These are phyloP conservation scores for Lagria hirta DNA, from an alignment of 2,888 invertebrate genomes.

Conservation along the genomic window DNA sequence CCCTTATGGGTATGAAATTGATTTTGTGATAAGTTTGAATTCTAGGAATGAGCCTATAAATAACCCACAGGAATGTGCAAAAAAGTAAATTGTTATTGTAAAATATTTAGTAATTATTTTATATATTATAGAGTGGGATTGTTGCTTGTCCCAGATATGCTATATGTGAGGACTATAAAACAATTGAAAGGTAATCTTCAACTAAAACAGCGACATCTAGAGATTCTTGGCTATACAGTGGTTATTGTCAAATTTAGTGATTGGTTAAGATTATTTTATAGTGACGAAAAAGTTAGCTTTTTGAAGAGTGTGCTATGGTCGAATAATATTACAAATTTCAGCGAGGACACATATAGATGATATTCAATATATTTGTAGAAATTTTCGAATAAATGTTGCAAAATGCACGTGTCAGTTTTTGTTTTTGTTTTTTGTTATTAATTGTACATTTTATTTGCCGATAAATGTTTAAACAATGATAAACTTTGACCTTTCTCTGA, in stretches of 20 bases:
- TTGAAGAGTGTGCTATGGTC: slow-evolving; percentile 14
- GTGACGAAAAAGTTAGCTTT: slow-evolving; percentile 56
- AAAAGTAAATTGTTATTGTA: slow-evolving; percentile 34
- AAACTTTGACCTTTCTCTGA: slow-evolving; percentile 20
- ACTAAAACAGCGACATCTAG: slow-evolving; percentile 61
- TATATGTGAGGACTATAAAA: slow-evolving; percentile 55
- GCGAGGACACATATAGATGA: too few species aligned
- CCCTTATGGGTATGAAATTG: slow-evolving; percentile 55
- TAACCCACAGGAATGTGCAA: slow-evolving; percentile 26
- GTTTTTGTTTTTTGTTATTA: slow-evolving; percentile 1
- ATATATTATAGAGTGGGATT: slow-evolving; percentile 54
- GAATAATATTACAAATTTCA: too few species aligned
- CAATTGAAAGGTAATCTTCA: slow-evolving; percentile 58
- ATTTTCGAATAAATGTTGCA: too few species aligned
- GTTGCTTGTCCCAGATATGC: slow-evolving; percentile 53
- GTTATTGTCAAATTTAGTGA: slow-evolving; percentile 56
- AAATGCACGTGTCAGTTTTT: slow-evolving; percentile 1
- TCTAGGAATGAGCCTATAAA: slow-evolving; percentile 30
- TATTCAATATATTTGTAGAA: neutral
- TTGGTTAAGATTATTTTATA: slow-evolving; percentile 61
- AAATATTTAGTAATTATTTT: slow-evolving; percentile 10
- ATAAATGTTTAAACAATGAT: slow-evolving; percentile 15
- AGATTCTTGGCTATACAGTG: slow-evolving; percentile 65
- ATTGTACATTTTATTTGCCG: slow-evolving; percentile 9
- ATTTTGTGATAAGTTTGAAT: slow-evolving; percentile 49